phyloP scores from a whole-genome alignment of 2,113 vertebrate genomes.

The Pholis gunnellus region DNA sequence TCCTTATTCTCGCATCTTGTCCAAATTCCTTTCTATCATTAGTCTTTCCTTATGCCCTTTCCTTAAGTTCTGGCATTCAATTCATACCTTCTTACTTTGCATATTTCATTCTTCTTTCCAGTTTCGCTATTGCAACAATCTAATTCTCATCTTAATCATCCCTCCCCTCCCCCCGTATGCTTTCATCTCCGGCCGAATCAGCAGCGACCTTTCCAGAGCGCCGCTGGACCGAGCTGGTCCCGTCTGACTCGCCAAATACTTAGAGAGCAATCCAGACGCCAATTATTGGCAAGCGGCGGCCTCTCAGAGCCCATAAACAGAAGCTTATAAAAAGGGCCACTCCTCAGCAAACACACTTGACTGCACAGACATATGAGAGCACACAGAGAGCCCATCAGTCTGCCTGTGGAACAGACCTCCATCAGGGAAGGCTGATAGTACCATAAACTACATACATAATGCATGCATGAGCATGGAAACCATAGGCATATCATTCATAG shows the following conservation, averaged over 20 bases:
- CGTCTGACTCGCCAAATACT: slow-evolving; percentile 60
- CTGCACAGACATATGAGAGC: slow-evolving; percentile 59
- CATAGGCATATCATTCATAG: slow-evolving; percentile 34
- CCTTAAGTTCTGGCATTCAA: background rate
- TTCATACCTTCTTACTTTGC: background rate
- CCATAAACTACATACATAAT: slow-evolving; percentile 71
- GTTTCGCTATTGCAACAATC: background rate
- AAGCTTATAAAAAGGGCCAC: slow-evolving; percentile 67
- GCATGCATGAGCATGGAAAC: slow-evolving; percentile 58
- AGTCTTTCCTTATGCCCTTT: background rate
- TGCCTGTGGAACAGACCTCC: slow-evolving; percentile 50
- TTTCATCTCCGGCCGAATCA: slow-evolving; percentile 32
- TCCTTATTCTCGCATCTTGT: background rate
- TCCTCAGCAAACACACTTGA: slow-evolving; percentile 64
- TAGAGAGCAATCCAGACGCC: slow-evolving; percentile 67
- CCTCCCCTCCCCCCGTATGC: background rate
- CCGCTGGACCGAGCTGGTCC: slow-evolving; percentile 45
- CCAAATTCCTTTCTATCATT: background rate
- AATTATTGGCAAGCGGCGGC: slow-evolving; percentile 73
- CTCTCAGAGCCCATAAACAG: slow-evolving; percentile 76
- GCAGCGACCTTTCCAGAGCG: slow-evolving; percentile 64
- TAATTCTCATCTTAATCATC: slow-evolving; percentile 12
- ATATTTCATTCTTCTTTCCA: background rate
- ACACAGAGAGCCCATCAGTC: slow-evolving; percentile 54
- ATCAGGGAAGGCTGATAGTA: slow-evolving; percentile 61